Base-by-base conservation (phyloP, 1,140 invertebrate species). In the Gryllus bimaculatus region DNA sequence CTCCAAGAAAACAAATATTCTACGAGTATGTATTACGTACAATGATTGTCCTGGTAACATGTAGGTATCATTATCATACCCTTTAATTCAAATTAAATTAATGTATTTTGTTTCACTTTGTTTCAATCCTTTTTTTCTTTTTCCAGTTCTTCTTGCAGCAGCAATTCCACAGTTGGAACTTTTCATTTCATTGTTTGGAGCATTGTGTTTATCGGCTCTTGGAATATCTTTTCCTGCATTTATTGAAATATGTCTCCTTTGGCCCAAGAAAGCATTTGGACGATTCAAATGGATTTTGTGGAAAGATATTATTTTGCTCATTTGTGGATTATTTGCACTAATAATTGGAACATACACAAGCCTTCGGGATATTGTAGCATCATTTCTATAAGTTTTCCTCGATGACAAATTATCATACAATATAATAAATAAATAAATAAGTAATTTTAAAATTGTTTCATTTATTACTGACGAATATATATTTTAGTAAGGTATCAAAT, bases 151-250 rank as follows among this genome's bases (percentile, higher is more conserved):
- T 4, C 82, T 95, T 78, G 95, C 94, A 7, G 87, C 92, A 18
- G 85, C 89, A 2, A 89, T 96, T 78, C 94, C 94, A 0, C 88
- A 92, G 77, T 87, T 97, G 75, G 94, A 93, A 21, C 87, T 95
- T 3, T 92, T 96, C 84, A 97, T 97, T 80, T 92, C 94, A 0
- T 86, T 96, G 73, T 92, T 96, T 78, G 95, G 95, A 20, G 93
- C 95, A 0, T 86, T 96, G 15, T 93, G 92, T 78, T 89, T 94
- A 20, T 93, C 93, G 8, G 90, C 93, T 13, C 88, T 96, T 39
- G 93, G 94, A 0, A 88, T 96, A 12, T 91, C 95, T 8, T 93
- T 96, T 83, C 95, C 95, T 15, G 93, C 93, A 2, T 84, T 95
- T 26, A 92, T 97, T 82, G 93, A 96, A 82, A 88, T 92, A 26